Evolutionary conservation across 2,888 invertebrate species (phyloP), one percentile per base, ranked within the genome.

Genomic region (Cordylochernes scorpioides): DNA sequence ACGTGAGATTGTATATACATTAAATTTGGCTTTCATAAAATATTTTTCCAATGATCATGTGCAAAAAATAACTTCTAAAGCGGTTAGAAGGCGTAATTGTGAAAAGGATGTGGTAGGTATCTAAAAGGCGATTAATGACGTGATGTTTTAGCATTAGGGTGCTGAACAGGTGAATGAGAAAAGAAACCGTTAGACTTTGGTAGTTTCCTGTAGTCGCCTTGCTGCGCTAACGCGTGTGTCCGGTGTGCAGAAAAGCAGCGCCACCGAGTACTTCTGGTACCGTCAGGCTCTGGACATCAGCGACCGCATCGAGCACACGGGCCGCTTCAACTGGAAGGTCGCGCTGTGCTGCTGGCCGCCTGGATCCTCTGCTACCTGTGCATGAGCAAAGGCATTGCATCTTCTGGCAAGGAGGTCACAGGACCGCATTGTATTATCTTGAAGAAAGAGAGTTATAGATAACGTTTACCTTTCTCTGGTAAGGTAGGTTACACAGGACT

Each of bases 381-480:
- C 55, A 86, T 91, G 72, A 84, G 86, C 44, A 88, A 86, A 53
- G 91, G 91, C 29, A 86, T 91, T 38, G 86, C 88, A 2, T 84
- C 84, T 4, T 86, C 86, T 0, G 84, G 86, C 31, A 86, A 88
- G 62, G 84, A 86, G 41, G 40, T 32, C 5, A 22, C 14, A 13
- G 6, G 14, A 5, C 4, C 8, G 19, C 10, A n/a, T 19, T 22
- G 12, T 22, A 3, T 22, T 5, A 22, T 22, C 14, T 22, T 13
- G n/a, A 19, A 9, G 8, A 19, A 19, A 19, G n/a, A 19, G n/a
- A 19, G 8, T 19, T 19, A 19, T 19, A 19, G n/a, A 8, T n/a
- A 9, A n/a, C 8, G n/a, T 19, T 9, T 19, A 19, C n/a, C 8
- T 19, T 19, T 19, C 19, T 19, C 8, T 19, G n/a, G 8, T 9